Evolutionary conservation across 1,140 invertebrate genomes (phyloP).

Genomic region (Brachionus koreanus): DNA sequence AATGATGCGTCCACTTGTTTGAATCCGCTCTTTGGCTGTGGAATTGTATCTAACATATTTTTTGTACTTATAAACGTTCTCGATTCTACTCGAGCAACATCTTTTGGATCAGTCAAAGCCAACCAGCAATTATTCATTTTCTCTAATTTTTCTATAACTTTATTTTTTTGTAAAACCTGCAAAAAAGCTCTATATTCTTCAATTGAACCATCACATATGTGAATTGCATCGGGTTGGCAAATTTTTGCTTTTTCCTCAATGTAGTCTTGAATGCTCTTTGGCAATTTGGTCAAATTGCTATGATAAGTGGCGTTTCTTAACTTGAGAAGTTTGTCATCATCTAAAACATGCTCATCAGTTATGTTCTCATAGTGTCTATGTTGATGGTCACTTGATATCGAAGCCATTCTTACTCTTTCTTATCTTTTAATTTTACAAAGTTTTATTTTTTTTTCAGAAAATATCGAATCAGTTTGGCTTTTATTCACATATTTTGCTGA

Average conservation of each 20-base stretch:
- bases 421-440: background rate
- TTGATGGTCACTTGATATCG: background rate
- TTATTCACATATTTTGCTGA: background rate
- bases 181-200: slow-evolving; percentile 70
- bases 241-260: slow-evolving; percentile 58
- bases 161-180: slow-evolving; percentile 59
- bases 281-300: background rate
- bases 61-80: slow-evolving; percentile 89
- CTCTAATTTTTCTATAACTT: slow-evolving; percentile 72
- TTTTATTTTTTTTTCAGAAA: background rate
- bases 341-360: background rate
- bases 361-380: background rate
- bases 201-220: slow-evolving; percentile 86
- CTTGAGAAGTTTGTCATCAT: background rate
- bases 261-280: background rate
- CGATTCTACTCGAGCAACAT: slow-evolving; percentile 94
- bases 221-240: slow-evolving; percentile 77
- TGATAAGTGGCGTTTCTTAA: background rate
- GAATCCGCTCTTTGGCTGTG: slow-evolving; percentile 61
- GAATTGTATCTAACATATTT: slow-evolving; percentile 74
- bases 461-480: background rate
- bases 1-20: background rate
- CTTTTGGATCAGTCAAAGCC: slow-evolving; percentile 87
- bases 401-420: background rate
- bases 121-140: slow-evolving; percentile 96